Conservation (phyloP, 1,140 invertebrate species). For the Meloidogyne hapla region DNA sequence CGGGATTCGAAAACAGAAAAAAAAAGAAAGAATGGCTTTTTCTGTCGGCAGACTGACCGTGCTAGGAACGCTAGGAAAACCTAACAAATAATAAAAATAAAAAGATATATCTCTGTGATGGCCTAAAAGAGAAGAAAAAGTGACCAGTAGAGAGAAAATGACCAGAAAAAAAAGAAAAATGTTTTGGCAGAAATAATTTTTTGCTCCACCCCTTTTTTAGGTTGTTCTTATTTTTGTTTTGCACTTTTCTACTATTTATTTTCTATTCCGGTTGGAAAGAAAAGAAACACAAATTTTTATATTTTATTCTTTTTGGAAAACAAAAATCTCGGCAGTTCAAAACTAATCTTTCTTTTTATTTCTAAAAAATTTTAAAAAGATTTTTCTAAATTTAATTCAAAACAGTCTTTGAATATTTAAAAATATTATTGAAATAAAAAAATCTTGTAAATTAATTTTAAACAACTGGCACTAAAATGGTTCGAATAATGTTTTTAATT, state of each 20-base stretch:
- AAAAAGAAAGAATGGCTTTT: not conserved
- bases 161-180: not conserved
- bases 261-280: constrained; percentile 5
- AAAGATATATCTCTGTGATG: not conserved
- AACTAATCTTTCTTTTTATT: no score
- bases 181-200: not conserved
- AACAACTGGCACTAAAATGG: no score
- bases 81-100: not conserved
- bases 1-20: constrained; percentile 15
- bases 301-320: not conserved
- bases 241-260: not conserved
- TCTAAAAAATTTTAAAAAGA: not conserved
- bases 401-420: not conserved
- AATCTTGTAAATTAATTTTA: no score
- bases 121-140: not conserved
- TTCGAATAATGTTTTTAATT: no score
- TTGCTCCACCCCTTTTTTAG: not conserved
- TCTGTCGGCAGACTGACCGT: constrained; percentile 10
- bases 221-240: not conserved
- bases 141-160: not conserved
- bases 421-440: constrained; percentile 9
- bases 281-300: not conserved
- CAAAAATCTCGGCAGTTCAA: no score
- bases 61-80: constrained; percentile 19
- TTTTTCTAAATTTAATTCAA: not conserved